Base-by-base conservation (phyloP, 2,888 invertebrate species). In the Scaptomyza flava region DNA sequence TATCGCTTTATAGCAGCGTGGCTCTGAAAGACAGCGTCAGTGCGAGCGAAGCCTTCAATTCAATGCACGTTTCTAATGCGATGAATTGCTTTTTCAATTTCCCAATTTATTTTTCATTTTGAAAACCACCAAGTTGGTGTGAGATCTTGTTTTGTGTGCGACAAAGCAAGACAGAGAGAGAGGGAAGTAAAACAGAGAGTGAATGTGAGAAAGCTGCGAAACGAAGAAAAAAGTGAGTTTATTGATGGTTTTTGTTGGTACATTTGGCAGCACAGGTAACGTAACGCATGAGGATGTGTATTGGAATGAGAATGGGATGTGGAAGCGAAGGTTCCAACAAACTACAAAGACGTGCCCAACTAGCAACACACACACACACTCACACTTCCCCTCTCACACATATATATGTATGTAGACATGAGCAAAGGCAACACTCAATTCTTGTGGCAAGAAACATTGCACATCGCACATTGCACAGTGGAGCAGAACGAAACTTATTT, bases 31-130 rank as follows among this genome's bases (percentile, higher is more conserved):
- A 62, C 68, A 66, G 50, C 52, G 61, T 51, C 48, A 20, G 6
- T 12, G 5, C 7, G 38, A 14, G 38, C 52, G 61, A 64, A 56
- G 60, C 38, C 63, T 72, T 57, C 48, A 41, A 82, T 81, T 82
- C 82, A 79, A 57, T 79, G 81, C 85, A 82, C 82, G 82, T 81
- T 73, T 69, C 80, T 82, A 78, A 82, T 81, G 81, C 81, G 79
- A 84, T 86, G 83, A 86, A 85, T 84, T 84, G 81, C 86, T 82
- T 85, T 83, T 83, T 83, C 86, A 83, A 86, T 83, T 84, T 84
- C 83, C 73, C 86, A 86, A 84, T 86, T 84, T 84, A 83, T 86
- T 80, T 84, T 86, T 86, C 83, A 82, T 80, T 83, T 69, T 8
- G 3, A 38, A 38, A 36, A 81, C 62, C 56, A 23, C 11, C 41